phyloP scores from a whole-genome alignment of 2,888 invertebrate genomes.

The Synanthedon myopaeformis region DNA sequence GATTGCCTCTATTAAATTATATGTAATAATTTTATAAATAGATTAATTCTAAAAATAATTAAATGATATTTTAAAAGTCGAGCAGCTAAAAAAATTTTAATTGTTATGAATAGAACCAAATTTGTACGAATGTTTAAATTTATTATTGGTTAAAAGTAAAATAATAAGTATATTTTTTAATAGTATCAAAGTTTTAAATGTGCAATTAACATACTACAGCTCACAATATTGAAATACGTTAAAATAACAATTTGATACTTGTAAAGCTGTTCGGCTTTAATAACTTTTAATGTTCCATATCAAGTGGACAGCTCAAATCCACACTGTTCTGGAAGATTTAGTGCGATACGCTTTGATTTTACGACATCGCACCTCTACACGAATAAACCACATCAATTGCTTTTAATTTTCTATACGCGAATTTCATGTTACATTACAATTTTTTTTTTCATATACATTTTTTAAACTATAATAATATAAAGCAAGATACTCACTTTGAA shows the following conservation, averaged over 20 bases:
- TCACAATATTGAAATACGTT: neutral
- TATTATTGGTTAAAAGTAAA: too few species aligned
- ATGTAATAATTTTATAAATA: too few species aligned
- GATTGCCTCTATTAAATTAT: too few species aligned
- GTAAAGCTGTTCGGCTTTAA: slow-evolving; percentile 41
- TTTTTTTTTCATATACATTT: neutral
- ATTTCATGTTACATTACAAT: slow-evolving; percentile 3
- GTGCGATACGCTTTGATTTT: slow-evolving; percentile 57
- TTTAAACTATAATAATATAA: neutral
- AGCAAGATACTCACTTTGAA: slow-evolving; percentile 46
- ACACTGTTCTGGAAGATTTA: slow-evolving; percentile 53
- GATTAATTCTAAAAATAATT: too few species aligned
- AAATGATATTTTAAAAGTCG: too few species aligned
- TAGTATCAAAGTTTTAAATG: too few species aligned
- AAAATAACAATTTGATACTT: slow-evolving; percentile 15
- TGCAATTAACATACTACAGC: too few species aligned
- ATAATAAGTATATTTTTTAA: too few species aligned
- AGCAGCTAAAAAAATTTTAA: too few species aligned
- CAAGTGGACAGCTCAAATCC: slow-evolving; percentile 57
- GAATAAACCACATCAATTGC: slow-evolving; percentile 29
- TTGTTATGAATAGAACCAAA: too few species aligned
- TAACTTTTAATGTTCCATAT: slow-evolving; percentile 51
- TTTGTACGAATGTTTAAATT: too few species aligned
- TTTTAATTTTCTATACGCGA: slow-evolving; percentile 25
- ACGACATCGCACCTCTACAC: slow-evolving; percentile 31